These are phyloP conservation scores for Crocuta crocuta DNA, from an alignment of 2,113 vertebrate species.

Conservation along the genomic window DNA sequence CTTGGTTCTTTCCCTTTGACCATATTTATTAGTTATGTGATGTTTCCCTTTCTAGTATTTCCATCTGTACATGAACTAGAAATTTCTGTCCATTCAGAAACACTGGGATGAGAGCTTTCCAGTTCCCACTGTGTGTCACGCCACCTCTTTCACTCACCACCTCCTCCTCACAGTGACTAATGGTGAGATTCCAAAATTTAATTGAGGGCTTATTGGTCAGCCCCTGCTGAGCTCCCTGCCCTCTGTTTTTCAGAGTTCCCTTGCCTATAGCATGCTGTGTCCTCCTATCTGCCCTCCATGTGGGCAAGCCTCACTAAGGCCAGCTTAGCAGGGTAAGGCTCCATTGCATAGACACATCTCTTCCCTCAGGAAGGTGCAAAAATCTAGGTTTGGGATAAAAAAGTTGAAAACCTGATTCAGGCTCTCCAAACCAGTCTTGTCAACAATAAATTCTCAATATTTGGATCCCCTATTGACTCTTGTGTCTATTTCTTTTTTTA, in stretches of 20 bases:
- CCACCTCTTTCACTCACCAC: background rate
- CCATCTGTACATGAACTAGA: background rate
- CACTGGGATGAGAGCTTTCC: background rate
- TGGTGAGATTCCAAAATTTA: constrained; percentile 1
- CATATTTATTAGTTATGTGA: background rate
- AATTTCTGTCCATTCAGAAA: constrained; percentile 2
- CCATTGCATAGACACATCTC: background rate
- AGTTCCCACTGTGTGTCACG: background rate
- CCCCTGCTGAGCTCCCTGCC: background rate
- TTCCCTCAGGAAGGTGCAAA: background rate
- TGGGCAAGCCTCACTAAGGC: background rate
- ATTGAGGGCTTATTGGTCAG: background rate
- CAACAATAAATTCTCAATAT: constrained; percentile 29
- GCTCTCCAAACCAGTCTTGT: constrained; percentile 42
- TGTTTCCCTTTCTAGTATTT: constrained; percentile 9
- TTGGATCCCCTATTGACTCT: background rate
- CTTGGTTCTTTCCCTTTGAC: constrained; percentile 38
- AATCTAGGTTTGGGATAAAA: constrained; percentile 8
- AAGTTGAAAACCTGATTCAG: constrained; percentile 44
- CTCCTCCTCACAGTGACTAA: background rate
- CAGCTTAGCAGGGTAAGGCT: background rate
- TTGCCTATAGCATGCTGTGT: background rate
- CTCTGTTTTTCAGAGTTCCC: background rate
- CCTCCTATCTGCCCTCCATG: background rate
- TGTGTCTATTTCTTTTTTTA: background rate